Evolutionary conservation across 2,888 invertebrate genomes (phyloP).

Genomic region (Drosophila phalerata): DNA sequence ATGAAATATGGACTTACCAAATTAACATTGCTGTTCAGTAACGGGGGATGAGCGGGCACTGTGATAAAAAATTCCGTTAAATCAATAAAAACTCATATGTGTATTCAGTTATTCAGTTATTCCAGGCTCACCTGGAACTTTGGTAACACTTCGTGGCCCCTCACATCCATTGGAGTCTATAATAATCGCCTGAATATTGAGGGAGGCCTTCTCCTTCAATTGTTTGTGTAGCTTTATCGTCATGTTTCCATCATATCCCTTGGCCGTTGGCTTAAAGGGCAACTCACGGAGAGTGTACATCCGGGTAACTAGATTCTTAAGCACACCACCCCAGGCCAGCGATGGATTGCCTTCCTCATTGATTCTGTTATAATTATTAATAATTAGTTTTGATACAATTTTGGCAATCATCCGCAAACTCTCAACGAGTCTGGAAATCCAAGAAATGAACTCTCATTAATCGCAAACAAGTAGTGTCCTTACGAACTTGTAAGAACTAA

Average conservation of each 20-base stretch:
- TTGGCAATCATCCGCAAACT: neutral
- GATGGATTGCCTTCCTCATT: conserved; percentile 81
- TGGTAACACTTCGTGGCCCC: conserved; percentile 67
- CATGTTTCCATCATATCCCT: conserved; percentile 62
- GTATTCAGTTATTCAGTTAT: neutral
- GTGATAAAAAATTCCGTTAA: neutral
- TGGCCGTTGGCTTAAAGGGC: conserved; percentile 44
- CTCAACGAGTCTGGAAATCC: neutral
- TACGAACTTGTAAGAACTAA: no score
- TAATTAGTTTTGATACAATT: no score
- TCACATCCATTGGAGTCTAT: conserved; percentile 76
- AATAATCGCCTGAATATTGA: conserved; percentile 74
- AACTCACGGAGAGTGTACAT: conserved; percentile 69
- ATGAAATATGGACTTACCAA: conserved; percentile 45
- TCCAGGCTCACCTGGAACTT: conserved; percentile 72
- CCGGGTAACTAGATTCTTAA: conserved; percentile 67
- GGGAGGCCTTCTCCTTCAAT: conserved; percentile 63
- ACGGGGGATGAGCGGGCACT: conserved; percentile 59
- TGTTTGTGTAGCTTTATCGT: conserved; percentile 53
- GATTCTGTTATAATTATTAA: no score
- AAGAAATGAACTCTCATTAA: neutral
- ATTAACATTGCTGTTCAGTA: conserved; percentile 39
- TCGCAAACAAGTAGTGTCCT: no score
- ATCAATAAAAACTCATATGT: neutral
- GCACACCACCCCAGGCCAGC: conserved; percentile 82